Evolutionary conservation across 2,113 vertebrate genomes (phyloP), one percentile per base, ranked within the genome.

Genomic region (Lucifuga dentata): DNA sequence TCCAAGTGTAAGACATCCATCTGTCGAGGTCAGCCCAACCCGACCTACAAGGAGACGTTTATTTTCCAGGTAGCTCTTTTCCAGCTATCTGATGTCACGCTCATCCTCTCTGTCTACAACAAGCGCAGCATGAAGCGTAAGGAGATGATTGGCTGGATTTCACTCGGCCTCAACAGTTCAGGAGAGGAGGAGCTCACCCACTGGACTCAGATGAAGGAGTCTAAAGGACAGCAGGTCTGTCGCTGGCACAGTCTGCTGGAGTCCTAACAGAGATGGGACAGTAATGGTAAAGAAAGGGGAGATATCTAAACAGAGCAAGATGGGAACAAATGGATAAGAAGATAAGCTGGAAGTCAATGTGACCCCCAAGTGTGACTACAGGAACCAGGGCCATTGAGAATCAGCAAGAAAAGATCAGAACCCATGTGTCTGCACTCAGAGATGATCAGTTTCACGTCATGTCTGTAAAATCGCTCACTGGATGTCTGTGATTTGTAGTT

Each of bases 141-240:
- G 79, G 98, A 99, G 92, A 95, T 99, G 96, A 97, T 99, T 76
- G 98, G 98, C 70, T 99, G 97, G 97, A 95, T 99, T 88, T 98
- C 97, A 13, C 87, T 99, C 53, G 98, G 98, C 74, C 94, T 98
- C 78, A 99, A 99, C 94, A 98, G 97, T 92, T 98, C 97, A 5
- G 97, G 97, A 21, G 97, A 99, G 85, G 96, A 98, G 5, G 97
- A 99, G 76, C 95, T 98, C 65, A 95, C 87, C 50, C 98, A 99
- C 89, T 99, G 98, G 98, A 95, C 95, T 75, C 95, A 97, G 88
- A 99, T 99, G 97, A 99, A 99, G 72, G 97, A 98, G 82, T 96
- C 95, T 0, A 98, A 96, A 90, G 97, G 97, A 88, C 97, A 97
- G 84, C 97, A 98, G 91, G 95, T 99, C 53, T 99, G 97, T 81